Base-by-base conservation (phyloP, 1,140 invertebrate genomes). In the Halictus rubicundus region DNA sequence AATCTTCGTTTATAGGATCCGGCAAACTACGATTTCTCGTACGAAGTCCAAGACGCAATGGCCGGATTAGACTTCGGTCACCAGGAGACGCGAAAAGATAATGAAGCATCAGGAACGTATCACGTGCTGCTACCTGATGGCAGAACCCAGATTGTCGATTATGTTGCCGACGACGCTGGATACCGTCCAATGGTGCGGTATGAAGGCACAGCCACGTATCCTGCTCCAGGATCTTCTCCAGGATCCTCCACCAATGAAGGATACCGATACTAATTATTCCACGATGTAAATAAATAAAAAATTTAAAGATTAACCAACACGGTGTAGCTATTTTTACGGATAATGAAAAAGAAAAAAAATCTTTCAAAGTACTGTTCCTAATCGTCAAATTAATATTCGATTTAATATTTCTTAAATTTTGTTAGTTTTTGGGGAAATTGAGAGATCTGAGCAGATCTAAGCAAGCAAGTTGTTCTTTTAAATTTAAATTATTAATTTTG, bases 151-250 rank as follows among this genome's bases (percentile, higher is more conserved):
- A 94, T 95, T 42, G 95, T 96, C 7, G 95, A 95, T 81, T 95
- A 95, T 74, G 91, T 94, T 60, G 95, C 95, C 5, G 95, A 95
- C n/a, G 93, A 93, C 12, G 94, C 93, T 78, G 95, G 95, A 39
- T 96, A 95, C 90, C 94, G 94, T 72, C 95, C 95, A 27, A 94
- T 95, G 89, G 94, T 96, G 71, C 94, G 95, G 83, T 96, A 96
- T 91, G 95, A 96, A 88, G 95, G 95, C n/a, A 94, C 94, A 12
- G 94, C 94, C 0, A 88, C 88, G 6, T 91, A 90, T 71, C 92
- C 92, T 9, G 89, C 90, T 23, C 79, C 90, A 54, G 89, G 81
- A 65, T 71, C 84, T 4, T 49, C 82, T 0, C 7, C 68, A 0
- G 90, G 57, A 88, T 88, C 83, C 89, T 86, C 9, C 83, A 88